A percentile compares a stretch with the other conserved stretches of the same genome.
These are phyloP conservation scores for Melanotaenia maccullochi DNA, from an alignment of 2,797 vertebrate genomes.

Conservation along the genomic window DNA sequence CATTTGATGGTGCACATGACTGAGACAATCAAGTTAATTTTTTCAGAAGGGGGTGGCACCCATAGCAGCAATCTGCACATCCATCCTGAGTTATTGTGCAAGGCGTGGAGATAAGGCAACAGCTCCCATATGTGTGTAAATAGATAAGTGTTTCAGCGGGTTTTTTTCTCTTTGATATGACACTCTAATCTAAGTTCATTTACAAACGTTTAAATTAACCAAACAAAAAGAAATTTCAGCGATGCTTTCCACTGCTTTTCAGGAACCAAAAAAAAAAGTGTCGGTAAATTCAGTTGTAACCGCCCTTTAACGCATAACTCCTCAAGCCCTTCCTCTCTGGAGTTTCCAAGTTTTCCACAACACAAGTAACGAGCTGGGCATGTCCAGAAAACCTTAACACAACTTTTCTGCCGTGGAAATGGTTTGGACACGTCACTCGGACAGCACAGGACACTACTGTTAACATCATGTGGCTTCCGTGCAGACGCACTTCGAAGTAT, in stretches of 20 bases:
- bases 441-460: not conserved
- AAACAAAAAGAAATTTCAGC: not conserved
- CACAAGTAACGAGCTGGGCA: not conserved
- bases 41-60: not conserved
- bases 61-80: not conserved
- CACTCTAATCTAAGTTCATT: not conserved
- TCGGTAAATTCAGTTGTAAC: conserved; percentile 28
- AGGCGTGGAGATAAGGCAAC: conserved; percentile 5
- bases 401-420: not conserved
- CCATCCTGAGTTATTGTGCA: not conserved
- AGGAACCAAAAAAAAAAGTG: conserved; percentile 2
- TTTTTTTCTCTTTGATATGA: not conserved
- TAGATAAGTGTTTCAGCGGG: not conserved
- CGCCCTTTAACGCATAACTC: conserved; percentile 61
- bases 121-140: not conserved
- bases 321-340: conserved; percentile 40
- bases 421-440: not conserved
- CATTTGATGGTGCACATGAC: not conserved
- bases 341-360: conserved; percentile 33
- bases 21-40: not conserved
- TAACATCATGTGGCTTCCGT: conserved; percentile 47
- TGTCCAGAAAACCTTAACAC: not conserved
- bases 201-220: not conserved
- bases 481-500: conserved; percentile 25
- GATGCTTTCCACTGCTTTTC: not conserved